Conservation (phyloP, 2,113 vertebrate genomes). For the Xenotilapia leptura region DNA sequence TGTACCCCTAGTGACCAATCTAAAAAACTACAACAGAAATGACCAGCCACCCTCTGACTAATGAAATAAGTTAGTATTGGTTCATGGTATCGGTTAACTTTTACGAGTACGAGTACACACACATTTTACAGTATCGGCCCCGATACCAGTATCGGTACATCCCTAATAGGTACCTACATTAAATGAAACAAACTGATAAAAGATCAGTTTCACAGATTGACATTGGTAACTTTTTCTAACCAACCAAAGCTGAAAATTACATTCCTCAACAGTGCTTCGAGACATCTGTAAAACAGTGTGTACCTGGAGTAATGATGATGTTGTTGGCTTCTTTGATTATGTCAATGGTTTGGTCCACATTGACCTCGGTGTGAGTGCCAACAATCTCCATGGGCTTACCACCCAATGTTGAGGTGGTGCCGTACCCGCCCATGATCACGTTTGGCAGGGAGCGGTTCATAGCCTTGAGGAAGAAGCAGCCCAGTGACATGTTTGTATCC, state of each 20-base stretch:
- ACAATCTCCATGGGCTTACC: constrained; percentile 81
- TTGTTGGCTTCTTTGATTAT: constrained; percentile 75
- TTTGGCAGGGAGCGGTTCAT: constrained; percentile 78
- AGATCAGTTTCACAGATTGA: background rate
- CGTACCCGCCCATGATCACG: constrained; percentile 75
- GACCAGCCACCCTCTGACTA: too few species aligned
- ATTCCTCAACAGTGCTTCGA: background rate
- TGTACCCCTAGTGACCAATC: too few species aligned
- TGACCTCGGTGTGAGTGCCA: constrained; percentile 77
- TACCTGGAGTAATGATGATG: constrained; percentile 80
- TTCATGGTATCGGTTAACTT: too few species aligned
- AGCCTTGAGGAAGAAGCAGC: constrained; percentile 42
- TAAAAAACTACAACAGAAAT: too few species aligned
- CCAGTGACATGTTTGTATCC: background rate
- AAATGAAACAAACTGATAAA: background rate
- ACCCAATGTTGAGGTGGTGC: constrained; percentile 69
- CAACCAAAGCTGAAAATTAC: background rate
- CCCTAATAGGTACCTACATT: background rate
- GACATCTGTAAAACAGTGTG: background rate
- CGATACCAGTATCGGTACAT: too few species aligned
- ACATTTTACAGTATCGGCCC: too few species aligned
- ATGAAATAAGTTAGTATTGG: too few species aligned
- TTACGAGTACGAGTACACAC: too few species aligned
- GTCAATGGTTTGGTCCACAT: constrained; percentile 75
- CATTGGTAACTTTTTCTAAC: background rate